A percentile compares a stretch with the other conserved stretches of the same genome.
These are phyloP conservation scores for Hypena proboscidalis DNA, from an alignment of 2,888 invertebrate genomes.

Conservation along the genomic window DNA sequence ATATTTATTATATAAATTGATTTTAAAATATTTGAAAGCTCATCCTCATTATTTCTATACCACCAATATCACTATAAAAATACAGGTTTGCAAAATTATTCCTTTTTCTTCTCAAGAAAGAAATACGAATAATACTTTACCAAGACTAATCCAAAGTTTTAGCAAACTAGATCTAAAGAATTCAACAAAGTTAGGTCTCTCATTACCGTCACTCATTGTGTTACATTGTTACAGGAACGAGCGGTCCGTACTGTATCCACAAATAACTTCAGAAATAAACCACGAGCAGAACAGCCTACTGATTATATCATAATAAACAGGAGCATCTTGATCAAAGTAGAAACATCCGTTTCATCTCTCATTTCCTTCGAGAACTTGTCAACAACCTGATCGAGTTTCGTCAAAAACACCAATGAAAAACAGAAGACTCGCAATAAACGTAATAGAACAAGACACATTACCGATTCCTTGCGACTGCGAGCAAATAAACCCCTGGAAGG, in stretches of 20 bases:
- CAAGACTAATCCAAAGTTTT: slow-evolving; percentile 1
- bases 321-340: slow-evolving; percentile 55
- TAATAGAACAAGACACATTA: slow-evolving; percentile 53
- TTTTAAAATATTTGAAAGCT: no score
- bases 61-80: no score
- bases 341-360: slow-evolving; percentile 57
- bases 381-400: slow-evolving; percentile 28
- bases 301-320: slow-evolving; percentile 59
- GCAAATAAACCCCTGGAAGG: slow-evolving; percentile 52
- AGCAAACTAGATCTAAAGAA: background rate
- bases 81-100: no score
- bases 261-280: slow-evolving; percentile 23
- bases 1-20: no score
- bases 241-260: slow-evolving; percentile 12
- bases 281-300: slow-evolving; percentile 29
- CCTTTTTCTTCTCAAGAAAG: no score
- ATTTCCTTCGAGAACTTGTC: slow-evolving; percentile 54
- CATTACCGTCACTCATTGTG: slow-evolving; percentile 22
- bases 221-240: slow-evolving; percentile 26
- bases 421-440: slow-evolving; percentile 21
- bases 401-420: slow-evolving; percentile 38
- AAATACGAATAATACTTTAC: no score
- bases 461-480: slow-evolving; percentile 50
- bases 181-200: slow-evolving; percentile 24
- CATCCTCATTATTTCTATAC: no score